phyloP scores from a whole-genome alignment of 2,797 vertebrate species.

The Acrocephalus scirpaceus region DNA sequence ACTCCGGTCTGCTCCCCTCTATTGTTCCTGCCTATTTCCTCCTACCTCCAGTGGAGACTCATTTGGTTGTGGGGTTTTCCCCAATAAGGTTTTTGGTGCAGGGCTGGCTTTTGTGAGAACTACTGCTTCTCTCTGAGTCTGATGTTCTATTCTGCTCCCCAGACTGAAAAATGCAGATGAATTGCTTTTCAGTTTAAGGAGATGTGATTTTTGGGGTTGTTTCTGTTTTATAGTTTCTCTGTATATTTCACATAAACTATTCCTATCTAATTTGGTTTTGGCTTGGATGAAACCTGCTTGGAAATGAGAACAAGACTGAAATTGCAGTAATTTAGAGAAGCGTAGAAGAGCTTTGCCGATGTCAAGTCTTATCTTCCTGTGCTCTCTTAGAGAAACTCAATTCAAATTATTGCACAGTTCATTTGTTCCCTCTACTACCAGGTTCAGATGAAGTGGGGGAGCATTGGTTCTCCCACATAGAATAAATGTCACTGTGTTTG shows the following conservation, averaged over 20 bases:
- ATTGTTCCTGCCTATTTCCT: background rate
- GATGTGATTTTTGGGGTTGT: background rate
- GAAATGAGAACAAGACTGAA: constrained; percentile 53
- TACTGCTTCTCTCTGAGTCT: background rate
- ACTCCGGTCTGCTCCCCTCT: background rate
- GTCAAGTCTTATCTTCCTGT: constrained; percentile 56
- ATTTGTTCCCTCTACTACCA: constrained; percentile 33
- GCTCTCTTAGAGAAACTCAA: constrained; percentile 63
- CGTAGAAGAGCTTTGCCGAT: constrained; percentile 37
- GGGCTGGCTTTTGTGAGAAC: background rate
- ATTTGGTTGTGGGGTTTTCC: background rate
- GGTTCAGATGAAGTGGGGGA: constrained; percentile 30
- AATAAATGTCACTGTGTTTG: constrained; percentile 41
- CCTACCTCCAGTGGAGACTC: background rate
- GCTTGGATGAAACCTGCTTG: constrained; percentile 43
- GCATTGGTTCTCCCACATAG: background rate
- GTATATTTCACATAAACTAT: constrained; percentile 43
- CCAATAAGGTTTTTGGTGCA: background rate
- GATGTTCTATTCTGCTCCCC: background rate
- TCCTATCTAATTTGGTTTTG: constrained; percentile 52
- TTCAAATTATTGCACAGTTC: constrained; percentile 68
- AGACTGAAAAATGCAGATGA: background rate
- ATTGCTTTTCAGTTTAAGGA: constrained; percentile 16
- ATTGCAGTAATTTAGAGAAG: constrained; percentile 65
- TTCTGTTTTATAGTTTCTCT: constrained; percentile 34